Base-by-base conservation (phyloP, 2,113 vertebrate genomes). In the Petromus typicus region DNA sequence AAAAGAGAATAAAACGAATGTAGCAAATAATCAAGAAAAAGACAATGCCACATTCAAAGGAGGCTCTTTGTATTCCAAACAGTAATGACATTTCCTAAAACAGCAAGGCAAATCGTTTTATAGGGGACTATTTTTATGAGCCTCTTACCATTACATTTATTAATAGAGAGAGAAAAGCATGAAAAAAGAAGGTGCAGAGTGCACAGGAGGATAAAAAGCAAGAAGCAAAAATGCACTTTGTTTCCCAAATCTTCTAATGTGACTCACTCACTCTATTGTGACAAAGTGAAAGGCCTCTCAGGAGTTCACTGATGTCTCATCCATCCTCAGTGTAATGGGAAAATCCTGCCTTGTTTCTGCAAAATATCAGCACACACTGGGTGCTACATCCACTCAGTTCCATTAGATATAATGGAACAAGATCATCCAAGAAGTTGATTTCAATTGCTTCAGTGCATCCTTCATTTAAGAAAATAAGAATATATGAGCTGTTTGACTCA, bases 401-500 rank as follows among this genome's bases (percentile, higher is more conserved):
- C 98, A 98, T 98, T 98, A 98, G 97, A 97, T 54, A 79, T 98
- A 98, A 99, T 98, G 97, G 98, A 98, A 98, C 82, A 34, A 98
- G 98, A 98, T 97, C 97, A 98, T 98, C 97, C 95, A 96, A 96
- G 96, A 98, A 98, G 98, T 97, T 99, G 98, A 98, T 98, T 98
- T 98, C 98, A 97, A 98, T 98, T 98, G 98, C 98, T 97, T 98
- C 97, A 98, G 98, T 98, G 98, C 98, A 98, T 98, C 89, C 97
- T 98, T 98, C 98, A 98, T 98, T 98, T 98, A 98, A 95, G 92
- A 75, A 98, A 98, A 99, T 90, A 95, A 98, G 98, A 97, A 98
- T 87, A 79, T 95, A 98, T 84, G 97, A 98, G 98, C 96, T 96
- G 83, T 94, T 96, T 97, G 96, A 93, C 92, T 97, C 96, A 95